phyloP scores from a whole-genome alignment of 1,140 invertebrate genomes.

The Lepidurus apus region DNA sequence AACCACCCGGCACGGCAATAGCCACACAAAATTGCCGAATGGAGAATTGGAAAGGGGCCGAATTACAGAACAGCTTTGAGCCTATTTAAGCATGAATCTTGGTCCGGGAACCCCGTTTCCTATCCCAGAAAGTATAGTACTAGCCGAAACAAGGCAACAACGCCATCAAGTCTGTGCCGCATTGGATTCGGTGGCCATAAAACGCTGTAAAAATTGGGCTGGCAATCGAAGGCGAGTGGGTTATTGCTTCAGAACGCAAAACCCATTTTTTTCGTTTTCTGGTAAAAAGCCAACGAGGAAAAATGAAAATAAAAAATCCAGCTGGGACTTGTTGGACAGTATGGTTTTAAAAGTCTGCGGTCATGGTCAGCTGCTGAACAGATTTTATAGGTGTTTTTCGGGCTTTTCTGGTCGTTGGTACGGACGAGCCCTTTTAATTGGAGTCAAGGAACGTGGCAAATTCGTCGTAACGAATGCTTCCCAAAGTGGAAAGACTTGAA shows the following conservation, averaged over 20 bases:
- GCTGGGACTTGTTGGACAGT: not conserved
- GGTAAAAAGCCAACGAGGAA: not conserved
- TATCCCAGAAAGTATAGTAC: not conserved
- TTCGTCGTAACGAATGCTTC: slow-evolving; percentile 12
- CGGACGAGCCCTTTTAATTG: slow-evolving; percentile 4
- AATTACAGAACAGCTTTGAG: not conserved
- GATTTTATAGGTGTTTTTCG: not conserved
- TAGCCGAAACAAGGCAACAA: not conserved
- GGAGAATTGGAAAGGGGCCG: no score
- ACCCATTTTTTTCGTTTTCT: not conserved
- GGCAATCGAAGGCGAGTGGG: not conserved
- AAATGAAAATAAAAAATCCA: not conserved
- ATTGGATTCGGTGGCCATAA: slow-evolving; percentile 12
- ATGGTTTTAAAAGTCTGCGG: not conserved
- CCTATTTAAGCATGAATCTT: not conserved
- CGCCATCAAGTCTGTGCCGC: not conserved
- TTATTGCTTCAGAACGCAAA: slow-evolving; percentile 3
- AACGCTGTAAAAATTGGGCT: not conserved
- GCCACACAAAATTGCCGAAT: no score
- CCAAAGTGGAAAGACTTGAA: not conserved
- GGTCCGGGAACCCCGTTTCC: not conserved
- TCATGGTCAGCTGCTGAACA: not conserved
- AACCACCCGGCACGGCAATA: no score
- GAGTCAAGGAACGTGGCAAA: slow-evolving; percentile 15
- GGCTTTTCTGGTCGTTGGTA: not conserved